These are phyloP conservation scores for Cyprinodon diabolis DNA, from an alignment of 2,797 vertebrate species.

Conservation along the genomic window DNA sequence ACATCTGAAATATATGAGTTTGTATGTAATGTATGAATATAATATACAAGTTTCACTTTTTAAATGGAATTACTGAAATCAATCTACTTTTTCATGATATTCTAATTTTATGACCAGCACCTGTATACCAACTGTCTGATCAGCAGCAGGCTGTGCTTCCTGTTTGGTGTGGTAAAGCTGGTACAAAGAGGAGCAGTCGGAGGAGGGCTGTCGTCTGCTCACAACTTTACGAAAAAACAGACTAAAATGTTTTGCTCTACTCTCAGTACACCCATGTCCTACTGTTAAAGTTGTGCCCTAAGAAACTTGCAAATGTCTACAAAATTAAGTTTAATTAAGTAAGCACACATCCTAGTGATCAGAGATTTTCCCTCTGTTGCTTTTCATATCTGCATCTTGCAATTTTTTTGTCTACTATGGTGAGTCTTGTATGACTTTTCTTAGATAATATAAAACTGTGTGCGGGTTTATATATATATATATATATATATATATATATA, in stretches of 20 bases:
- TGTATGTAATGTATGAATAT: no score
- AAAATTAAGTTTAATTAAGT: not conserved
- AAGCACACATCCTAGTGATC: not conserved
- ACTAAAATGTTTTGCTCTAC: slow-evolving; percentile 45
- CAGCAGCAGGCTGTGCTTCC: slow-evolving; percentile 27
- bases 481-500: no score
- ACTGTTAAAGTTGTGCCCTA: not conserved
- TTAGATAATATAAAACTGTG: not conserved
- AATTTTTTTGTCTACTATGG: not conserved
- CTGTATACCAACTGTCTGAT: slow-evolving; percentile 38
- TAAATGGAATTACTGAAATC: no score
- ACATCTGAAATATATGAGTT: no score
- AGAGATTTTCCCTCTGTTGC: not conserved
- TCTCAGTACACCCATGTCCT: not conserved
- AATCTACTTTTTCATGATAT: no score
- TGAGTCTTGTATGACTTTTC: not conserved
- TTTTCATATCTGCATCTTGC: not conserved
- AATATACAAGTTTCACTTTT: no score
- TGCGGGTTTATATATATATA: no score
- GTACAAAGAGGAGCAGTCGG: slow-evolving; percentile 33
- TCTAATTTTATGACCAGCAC: no score
- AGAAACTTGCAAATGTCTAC: not conserved
- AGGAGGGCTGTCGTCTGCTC: slow-evolving; percentile 39
- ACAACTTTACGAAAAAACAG: slow-evolving; percentile 63
- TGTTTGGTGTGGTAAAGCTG: slow-evolving; percentile 39